Percentiles rank a stretch among this genome's conserved stretches.
Conservation (phyloP, 2,113 vertebrate species). For the Equus przewalskii region DNA sequence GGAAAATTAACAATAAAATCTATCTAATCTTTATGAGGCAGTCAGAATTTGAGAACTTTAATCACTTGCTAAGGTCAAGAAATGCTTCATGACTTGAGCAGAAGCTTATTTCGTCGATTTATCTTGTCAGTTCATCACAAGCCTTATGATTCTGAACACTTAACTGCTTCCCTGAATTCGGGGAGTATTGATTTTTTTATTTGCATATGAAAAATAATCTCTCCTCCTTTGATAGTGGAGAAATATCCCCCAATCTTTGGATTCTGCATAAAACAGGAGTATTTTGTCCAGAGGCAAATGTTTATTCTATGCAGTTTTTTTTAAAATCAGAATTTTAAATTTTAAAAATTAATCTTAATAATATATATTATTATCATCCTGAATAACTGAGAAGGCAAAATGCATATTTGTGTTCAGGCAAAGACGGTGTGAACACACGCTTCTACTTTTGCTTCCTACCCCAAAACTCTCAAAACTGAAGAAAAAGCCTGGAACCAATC, state of each 20-base stretch:
- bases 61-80: neutral
- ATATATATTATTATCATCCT: neutral
- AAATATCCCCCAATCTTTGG: neutral
- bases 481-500: neutral
- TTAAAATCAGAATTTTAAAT: slow-evolving; percentile 47
- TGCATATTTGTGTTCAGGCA: neutral
- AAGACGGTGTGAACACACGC: neutral
- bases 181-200: neutral
- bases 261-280: neutral
- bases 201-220: slow-evolving; percentile 30
- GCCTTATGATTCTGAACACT: neutral
- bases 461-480: neutral
- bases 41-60: neutral
- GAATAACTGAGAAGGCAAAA: neutral
- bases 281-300: neutral
- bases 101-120: neutral
- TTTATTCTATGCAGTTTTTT: neutral
- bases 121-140: neutral
- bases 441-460: neutral
- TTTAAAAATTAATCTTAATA: neutral
- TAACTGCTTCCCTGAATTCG: neutral
- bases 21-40: neutral
- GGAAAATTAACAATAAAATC: neutral
- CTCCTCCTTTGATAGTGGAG: neutral
- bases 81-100: neutral